phyloP scores from a whole-genome alignment of 2,888 invertebrate genomes.

The Scotopteryx bipunctaria region DNA sequence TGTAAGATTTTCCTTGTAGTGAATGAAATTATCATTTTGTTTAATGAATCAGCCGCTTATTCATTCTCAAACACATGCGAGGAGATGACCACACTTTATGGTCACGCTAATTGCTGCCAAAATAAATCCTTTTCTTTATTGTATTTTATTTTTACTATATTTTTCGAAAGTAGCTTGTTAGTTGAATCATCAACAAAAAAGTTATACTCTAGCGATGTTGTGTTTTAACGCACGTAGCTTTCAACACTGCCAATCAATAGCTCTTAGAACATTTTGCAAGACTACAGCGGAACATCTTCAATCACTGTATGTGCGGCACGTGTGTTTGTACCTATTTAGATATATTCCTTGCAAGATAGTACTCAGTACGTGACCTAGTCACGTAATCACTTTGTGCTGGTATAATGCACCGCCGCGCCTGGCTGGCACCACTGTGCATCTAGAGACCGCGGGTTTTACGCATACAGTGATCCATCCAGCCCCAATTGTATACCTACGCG shows the following conservation, averaged over 20 bases:
- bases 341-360: slow-evolving; percentile 56
- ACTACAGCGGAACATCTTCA: neutral
- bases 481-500: neutral
- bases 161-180: too few species aligned
- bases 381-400: slow-evolving; percentile 54
- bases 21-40: slow-evolving; percentile 13
- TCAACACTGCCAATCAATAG: neutral
- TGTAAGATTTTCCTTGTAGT: slow-evolving; percentile 11
- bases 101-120: slow-evolving; percentile 13
- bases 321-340: slow-evolving; percentile 48
- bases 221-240: neutral
- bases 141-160: too few species aligned
- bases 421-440: slow-evolving; percentile 26
- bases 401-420: slow-evolving; percentile 35
- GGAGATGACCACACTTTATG: slow-evolving; percentile 6
- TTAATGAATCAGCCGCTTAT: slow-evolving; percentile 20
- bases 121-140: too few species aligned
- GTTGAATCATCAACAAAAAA: too few species aligned
- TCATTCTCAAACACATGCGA: slow-evolving; percentile 9
- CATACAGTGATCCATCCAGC: neutral
- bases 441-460: neutral
- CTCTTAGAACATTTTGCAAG: neutral
- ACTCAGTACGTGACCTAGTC: slow-evolving; percentile 70
- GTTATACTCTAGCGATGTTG: too few species aligned
- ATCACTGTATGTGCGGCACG: slow-evolving; percentile 45